Base-by-base conservation (phyloP, 23 tunicate species). In the Ciona savignyi region DNA sequence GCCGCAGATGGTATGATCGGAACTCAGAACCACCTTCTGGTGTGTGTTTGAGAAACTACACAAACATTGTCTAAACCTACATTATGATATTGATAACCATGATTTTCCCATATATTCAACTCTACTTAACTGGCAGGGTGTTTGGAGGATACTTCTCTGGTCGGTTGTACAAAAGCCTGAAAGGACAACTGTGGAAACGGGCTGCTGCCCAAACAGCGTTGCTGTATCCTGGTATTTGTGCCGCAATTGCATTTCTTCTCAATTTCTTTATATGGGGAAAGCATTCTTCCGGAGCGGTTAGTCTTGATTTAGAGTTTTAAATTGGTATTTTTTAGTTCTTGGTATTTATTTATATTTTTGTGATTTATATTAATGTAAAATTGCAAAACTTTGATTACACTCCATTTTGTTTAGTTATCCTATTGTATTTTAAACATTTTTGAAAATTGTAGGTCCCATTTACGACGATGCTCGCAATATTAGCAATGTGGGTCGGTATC, bases 191-290 rank as follows among this genome's bases (percentile, higher is more conserved):
- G 3, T 95, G 99, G 99, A 95, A 95, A 63, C 73, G 99, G 20
- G 99, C 99, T 1, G 99, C 99, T 1, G 25, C 88, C 11, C 95
- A 90, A 61, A 95, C 99, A 11, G 99, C 91, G 31, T 76, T 93
- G 1, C 77, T 95, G 26, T 95, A 95, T 32, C 99, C 99, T 1
- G 96, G 95, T 20, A 72, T 87, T 49, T 69, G 86, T 48, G 48
- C 77, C 34, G 65, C 77, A 1, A 75, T 90, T 66, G 95, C 96
- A 1, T 95, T 95, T 61, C 35, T 95, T 11, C 86, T 95, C 32
- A 95, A 95, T 74, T 95, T 95, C 67, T 88, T 95, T 74, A 95
- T 95, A 71, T 95, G 99, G 99, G 99, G 99, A 49, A 90, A 95
- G 63, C 95, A 95, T 65, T 95, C 99, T 3, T 95, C 99, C 30